Percentiles rank a stretch among this genome's conserved stretches.
phyloP scores from a whole-genome alignment of 2,113 vertebrate species.

The Antigone vipio region DNA sequence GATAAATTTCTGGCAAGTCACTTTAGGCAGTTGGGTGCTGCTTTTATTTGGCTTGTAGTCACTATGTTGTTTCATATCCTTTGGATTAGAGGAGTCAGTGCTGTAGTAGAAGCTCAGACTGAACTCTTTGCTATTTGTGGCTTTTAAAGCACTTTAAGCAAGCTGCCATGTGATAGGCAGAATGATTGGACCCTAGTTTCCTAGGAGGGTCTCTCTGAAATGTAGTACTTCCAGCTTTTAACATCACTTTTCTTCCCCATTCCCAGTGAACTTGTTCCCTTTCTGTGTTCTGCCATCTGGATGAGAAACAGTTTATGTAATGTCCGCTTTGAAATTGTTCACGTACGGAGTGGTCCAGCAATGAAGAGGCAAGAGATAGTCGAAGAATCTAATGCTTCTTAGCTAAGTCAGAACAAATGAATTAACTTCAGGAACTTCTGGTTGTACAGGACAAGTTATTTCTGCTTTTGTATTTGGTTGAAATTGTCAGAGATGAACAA shows the following conservation, averaged over 20 bases:
- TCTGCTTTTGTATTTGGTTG: neutral
- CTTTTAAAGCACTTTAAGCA: neutral
- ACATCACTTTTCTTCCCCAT: neutral
- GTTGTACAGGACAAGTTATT: neutral
- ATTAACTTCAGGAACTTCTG: neutral
- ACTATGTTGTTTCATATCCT: neutral
- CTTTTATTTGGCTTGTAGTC: neutral
- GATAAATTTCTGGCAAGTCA: neutral
- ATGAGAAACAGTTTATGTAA: neutral
- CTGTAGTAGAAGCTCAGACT: neutral
- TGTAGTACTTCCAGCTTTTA: neutral
- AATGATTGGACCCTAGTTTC: neutral
- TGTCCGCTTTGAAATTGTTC: neutral
- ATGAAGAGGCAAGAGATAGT: neutral
- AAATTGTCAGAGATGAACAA: neutral
- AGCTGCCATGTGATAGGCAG: neutral
- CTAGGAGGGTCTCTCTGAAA: neutral
- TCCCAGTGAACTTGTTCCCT: neutral
- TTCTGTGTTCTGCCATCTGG: neutral
- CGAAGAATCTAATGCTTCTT: neutral
- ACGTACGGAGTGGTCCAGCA: neutral
- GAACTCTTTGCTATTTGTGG: neutral
- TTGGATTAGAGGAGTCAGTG: neutral
- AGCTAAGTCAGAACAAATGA: neutral
- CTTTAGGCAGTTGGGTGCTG: neutral